phyloP scores from a whole-genome alignment of 2,888 invertebrate species.

The Leptinotarsa haldemani region DNA sequence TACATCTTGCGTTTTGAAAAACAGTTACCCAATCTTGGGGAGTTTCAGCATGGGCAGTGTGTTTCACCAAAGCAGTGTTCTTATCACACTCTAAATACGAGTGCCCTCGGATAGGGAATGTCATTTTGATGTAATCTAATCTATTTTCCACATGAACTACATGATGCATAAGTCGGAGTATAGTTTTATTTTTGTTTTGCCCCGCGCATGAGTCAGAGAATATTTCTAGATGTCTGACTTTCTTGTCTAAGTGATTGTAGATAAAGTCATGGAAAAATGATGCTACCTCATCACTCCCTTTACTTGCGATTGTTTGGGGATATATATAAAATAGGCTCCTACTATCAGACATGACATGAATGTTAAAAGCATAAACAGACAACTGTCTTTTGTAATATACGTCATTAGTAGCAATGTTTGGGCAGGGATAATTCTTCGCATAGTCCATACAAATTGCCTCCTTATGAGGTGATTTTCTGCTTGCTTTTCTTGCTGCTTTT shows the following conservation, averaged over 20 bases:
- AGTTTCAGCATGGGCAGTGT: conserved; percentile 26
- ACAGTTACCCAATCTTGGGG: conserved; percentile 28
- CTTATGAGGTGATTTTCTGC: neutral
- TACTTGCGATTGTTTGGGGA: conserved; percentile 13
- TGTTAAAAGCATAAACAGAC: conserved; percentile 48
- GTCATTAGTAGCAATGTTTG: conserved; percentile 50
- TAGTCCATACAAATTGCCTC: conserved; percentile 34
- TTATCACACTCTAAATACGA: conserved; percentile 30
- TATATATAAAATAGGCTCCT: conserved; percentile 48
- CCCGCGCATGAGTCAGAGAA: conserved; percentile 5
- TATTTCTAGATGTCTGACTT: conserved; percentile 24
- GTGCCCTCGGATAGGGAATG: conserved; percentile 27
- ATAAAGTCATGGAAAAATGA: conserved; percentile 26
- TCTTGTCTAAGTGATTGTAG: conserved; percentile 16
- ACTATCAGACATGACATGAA: conserved; percentile 46
- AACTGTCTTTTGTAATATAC: conserved; percentile 48
- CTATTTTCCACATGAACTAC: conserved; percentile 26
- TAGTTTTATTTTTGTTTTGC: conserved; percentile 23
- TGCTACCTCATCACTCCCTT: conserved; percentile 15
- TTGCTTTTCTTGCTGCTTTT: conserved; percentile 1
- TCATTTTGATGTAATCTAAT: conserved; percentile 24
- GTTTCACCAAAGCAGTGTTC: conserved; percentile 29
- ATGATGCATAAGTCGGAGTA: conserved; percentile 25
- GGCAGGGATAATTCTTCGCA: conserved; percentile 43
- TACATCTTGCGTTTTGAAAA: conserved; percentile 29